Evolutionary conservation across 2,797 vertebrate genomes (phyloP).

Genomic region (Thaleichthys pacificus): DNA sequence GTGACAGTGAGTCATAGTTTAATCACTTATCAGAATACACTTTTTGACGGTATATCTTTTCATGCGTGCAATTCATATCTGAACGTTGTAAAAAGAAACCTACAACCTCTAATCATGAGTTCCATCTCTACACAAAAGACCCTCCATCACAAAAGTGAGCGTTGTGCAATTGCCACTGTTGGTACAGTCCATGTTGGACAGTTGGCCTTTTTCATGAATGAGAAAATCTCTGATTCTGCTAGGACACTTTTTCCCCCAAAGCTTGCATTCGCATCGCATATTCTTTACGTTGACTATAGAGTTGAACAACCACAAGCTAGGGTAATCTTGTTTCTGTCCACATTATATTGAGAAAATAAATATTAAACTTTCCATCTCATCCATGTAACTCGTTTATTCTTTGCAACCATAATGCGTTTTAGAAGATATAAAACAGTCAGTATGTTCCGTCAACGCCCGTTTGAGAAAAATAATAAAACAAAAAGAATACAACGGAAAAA

Average conservation of each 20-base stretch:
- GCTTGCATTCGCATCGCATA: too few relatives aligned
- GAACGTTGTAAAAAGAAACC: too few relatives aligned
- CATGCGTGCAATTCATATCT: too few relatives aligned
- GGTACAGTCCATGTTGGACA: too few relatives aligned
- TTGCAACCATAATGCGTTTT: constrained; percentile 66
- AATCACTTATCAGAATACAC: too few relatives aligned
- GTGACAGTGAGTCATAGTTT: background rate
- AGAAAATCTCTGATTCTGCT: background rate
- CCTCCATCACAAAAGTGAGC: too few relatives aligned
- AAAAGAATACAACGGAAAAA: constrained; percentile 33
- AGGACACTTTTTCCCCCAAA: background rate
- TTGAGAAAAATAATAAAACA: constrained; percentile 28
- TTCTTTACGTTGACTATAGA: background rate
- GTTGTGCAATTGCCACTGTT: too few relatives aligned
- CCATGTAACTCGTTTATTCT: constrained; percentile 61
- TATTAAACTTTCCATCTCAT: background rate
- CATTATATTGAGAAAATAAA: background rate
- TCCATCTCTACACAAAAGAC: too few relatives aligned
- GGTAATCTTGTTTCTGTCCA: too few relatives aligned
- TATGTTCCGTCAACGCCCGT: constrained; percentile 56
- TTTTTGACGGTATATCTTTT: too few relatives aligned
- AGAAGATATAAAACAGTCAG: constrained; percentile 74
- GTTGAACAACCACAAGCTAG: background rate
- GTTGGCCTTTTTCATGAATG: too few relatives aligned
- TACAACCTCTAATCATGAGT: too few relatives aligned